Evolutionary conservation across 2,797 vertebrate genomes (phyloP), one percentile per base, ranked within the genome.

Genomic region (Sus cebifrons): DNA sequence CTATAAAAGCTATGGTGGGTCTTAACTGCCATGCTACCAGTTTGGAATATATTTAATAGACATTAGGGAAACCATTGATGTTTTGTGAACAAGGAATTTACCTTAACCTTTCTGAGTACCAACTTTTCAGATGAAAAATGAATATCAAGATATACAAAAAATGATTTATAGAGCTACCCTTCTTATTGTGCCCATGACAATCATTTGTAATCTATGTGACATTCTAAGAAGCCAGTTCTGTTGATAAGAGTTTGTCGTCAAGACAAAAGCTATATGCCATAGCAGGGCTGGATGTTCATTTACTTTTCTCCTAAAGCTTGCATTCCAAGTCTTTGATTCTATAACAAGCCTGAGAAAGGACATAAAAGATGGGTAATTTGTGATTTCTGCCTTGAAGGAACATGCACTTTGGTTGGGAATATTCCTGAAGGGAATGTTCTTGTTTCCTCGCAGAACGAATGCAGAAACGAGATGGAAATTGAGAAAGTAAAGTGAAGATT

Each of bases 121-220:
- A 92, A 54, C 18, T 68, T 29, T 92, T 60, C 60, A 75, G 13
- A 67, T 75, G 40, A 95, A 88, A 86, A 83, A 87, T 60, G 25
- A 68, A 88, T 15, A 40, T 65, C 32, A 90, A 27, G 23, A 6
- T 92, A 44, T 49, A 49, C 44, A 17, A 78, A 86, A 70, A 88
- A 44, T 27, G 54, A 5, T 14, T 36, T 83, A 56, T 17, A 25
- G n/a, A 77, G 21, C 54, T 60, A 62, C n/a, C 58, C 2, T 86
- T 82, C 62, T 40, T 92, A 23, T 16, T 18, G 12, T 64, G 20
- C 23, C n/a, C 44, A 56, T n/a, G n/a, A 20, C 20, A 65, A 9
- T 77, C 44, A 74, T 74, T 56, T 75, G 52, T 9, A 62, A n/a
- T n/a, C 52, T 75, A 21, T 25, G 20, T 40, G 21, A 54, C 11